Evolutionary conservation across 2,888 invertebrate species (phyloP), one percentile per base, ranked within the genome.

Genomic region (Drosophila infuscata): DNA sequence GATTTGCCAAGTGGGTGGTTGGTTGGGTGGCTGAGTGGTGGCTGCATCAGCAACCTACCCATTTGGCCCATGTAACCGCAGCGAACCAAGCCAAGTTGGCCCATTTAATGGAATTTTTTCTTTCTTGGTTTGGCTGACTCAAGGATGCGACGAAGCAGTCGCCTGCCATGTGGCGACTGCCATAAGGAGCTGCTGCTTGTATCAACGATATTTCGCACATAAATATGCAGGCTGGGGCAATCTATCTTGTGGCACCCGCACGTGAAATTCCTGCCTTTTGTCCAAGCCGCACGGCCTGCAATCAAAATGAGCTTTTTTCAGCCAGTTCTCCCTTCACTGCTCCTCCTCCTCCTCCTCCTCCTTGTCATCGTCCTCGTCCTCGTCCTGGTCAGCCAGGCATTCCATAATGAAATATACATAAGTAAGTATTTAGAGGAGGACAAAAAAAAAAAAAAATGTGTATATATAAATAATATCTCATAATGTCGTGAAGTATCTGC

Each of bases 161-260:
- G 53, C 29, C 43, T 60, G 72, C 80, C 83, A 78, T 78, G 79
- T 82, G 79, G 79, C 82, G 58, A 67, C 49, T 64, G 57, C 69
- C 82, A 70, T 71, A 81, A 68, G 68, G 59, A 74, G 58, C 53
- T 62, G 70, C 74, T 77, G 69, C 75, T 81, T 76, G 74, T 80
- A 77, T 88, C 79, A 76, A 76, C 70, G 74, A 82, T 83, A 88
- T 87, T 92, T 91, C 85, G 90, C 89, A 91, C 87, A 92, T 92
- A 92, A 91, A 91, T 91, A 83, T 90, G 70, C 74, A 78, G 70
- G 70, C 75, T 74, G 73, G 38, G 76, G 74, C 85, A 87, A 92
- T 91, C 89, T 90, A 90, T 91, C 91, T 91, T 91, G 63, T 79
- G 70, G 70, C 87, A 81, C 76, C 87, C 82, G 83, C 82, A 91